Evolutionary conservation across 2,888 invertebrate species (phyloP), one percentile per base, ranked within the genome.

Genomic region (Bugula neritina): DNA sequence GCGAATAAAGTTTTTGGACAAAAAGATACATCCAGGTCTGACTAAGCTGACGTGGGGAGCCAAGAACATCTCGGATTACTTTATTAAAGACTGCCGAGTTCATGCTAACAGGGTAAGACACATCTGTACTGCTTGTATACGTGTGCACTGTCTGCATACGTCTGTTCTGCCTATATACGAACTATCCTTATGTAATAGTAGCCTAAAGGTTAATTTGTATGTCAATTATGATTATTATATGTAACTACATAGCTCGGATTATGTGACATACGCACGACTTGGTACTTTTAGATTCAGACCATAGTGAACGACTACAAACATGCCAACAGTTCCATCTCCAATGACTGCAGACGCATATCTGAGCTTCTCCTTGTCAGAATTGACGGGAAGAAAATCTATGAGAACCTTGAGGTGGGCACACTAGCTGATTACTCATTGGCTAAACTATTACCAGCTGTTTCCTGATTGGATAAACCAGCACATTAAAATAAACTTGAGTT

Each of bases 251-350:
- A n/a, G n/a, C n/a, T n/a, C n/a, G n/a, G n/a, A n/a, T n/a, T n/a
- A n/a, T n/a, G n/a, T n/a, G n/a, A n/a, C n/a, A n/a, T n/a, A n/a
- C n/a, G n/a, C n/a, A n/a, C n/a, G n/a, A n/a, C n/a, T n/a, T n/a
- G n/a, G 35, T 58, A 23, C 73, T 35, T 73, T 58, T 69, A 79
- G 76, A 78, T 81, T 57, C 84, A 92, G 87, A 89, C 90, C 74
- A 91, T 91, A 77, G 86, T 93, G 3, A 90, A 91, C 73, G 89
- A 90, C 23, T 94, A 93, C 82, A 94, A 94, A 85, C 88, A 88
- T 52, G 90, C 91, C 74, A 93, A 93, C 83, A 78, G 80, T 77
- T 78, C 79, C 43, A 83, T 85, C 72, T 79, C 80, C 1, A 75
- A 73, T 27, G 77, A 78, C 72, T 84, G 84, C 76, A 81, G 82